These are phyloP conservation scores for Notarius quadriscutis DNA, from an alignment of 2,113 vertebrate genomes.

Conservation along the genomic window DNA sequence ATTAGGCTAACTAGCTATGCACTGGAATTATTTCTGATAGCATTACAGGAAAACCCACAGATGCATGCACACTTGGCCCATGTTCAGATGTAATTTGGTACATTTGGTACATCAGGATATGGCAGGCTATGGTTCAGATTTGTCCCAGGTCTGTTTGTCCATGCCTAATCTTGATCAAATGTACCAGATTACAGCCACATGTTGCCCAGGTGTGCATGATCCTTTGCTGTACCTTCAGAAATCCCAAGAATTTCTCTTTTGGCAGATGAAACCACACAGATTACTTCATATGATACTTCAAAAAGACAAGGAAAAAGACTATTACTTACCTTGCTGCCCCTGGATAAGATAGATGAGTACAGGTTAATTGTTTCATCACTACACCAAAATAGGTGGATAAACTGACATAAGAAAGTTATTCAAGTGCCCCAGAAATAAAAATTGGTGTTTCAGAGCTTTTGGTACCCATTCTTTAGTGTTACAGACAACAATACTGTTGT, in stretches of 20 bases:
- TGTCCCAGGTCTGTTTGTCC: neutral
- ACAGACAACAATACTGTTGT: neutral
- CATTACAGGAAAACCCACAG: neutral
- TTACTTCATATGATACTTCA: neutral
- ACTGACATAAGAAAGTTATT: neutral
- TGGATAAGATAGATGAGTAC: neutral
- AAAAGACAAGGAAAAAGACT: neutral
- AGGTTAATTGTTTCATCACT: neutral
- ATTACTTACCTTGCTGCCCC: neutral
- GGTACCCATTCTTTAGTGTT: neutral
- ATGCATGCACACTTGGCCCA: neutral
- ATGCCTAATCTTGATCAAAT: neutral
- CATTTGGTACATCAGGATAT: neutral
- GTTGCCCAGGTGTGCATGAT: neutral
- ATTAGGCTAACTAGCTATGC: neutral
- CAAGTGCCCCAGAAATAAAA: neutral
- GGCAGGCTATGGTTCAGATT: neutral
- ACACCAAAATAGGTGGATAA: neutral
- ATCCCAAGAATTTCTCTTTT: neutral
- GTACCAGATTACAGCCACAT: constrained; percentile 1
- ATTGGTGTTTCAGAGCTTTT: neutral
- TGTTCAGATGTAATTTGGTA: neutral
- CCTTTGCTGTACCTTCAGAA: neutral
- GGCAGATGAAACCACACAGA: neutral
- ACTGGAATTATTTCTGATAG: neutral